Base-by-base conservation (phyloP, 2,113 vertebrate genomes). In the Gavia stellata region DNA sequence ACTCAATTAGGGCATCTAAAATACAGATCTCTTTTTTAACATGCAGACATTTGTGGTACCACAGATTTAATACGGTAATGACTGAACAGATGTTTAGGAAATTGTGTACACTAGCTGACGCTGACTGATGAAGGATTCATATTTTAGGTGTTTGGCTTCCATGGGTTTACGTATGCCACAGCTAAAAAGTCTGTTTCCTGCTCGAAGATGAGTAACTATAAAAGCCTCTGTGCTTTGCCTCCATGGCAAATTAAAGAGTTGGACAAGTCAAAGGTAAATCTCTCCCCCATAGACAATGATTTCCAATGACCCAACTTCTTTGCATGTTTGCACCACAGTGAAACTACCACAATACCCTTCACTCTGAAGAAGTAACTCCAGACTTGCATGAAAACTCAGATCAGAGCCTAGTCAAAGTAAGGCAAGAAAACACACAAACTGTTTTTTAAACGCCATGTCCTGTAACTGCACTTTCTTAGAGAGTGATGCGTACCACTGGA, bases 41-140 rank as follows among this genome's bases (percentile, higher is more conserved):
- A 36, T 7, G 70, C 50, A 73, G 53, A 47, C 63, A n/a, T 56
- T 72, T 53, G 81, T 17, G 44, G 61, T 72, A 73, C 65, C 5
- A 5, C 42, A 59, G 87, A 88, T 71, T 75, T 78, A 95, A 94
- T 15, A 63, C 28, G 53, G 85, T 86, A 86, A 82, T 31, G 33
- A 90, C 55, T 62, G 88, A 96, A 86, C 92, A 88, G 94, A 95
- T 96, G 86, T 92, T 91, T 85, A 86, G 95, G 87, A 95, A 96
- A 96, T 70, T 40, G 63, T 59, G 52, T 63, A 87, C 84, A 50
- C 84, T 70, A 72, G 87, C 40, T 70, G 86, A 68, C 12, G n/a
- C 45, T 28, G 34, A 50, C 14, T 83, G 83, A 62, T 36, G 42
- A 63, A 86, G 19, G 38, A 77, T 49, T 77, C 38, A 1, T 28